Evolutionary conservation across 2,888 invertebrate genomes (phyloP).

Genomic region (Melangyna quadrimaculata): DNA sequence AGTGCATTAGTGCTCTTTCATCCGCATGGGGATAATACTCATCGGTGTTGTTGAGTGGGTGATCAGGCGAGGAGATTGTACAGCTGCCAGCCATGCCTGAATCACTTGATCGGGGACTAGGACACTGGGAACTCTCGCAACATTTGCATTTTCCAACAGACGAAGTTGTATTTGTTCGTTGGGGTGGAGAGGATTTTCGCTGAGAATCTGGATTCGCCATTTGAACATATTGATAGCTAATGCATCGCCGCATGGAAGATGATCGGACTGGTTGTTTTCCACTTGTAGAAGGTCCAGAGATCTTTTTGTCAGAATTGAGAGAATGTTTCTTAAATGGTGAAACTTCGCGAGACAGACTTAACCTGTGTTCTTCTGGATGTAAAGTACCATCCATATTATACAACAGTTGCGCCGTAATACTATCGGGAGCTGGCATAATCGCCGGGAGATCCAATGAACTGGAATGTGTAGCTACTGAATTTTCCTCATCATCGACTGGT

Average conservation of each 20-base stretch:
- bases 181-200: slow-evolving; percentile 46
- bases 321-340: slow-evolving; percentile 82
- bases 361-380: slow-evolving; percentile 74
- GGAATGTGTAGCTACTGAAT: slow-evolving; percentile 82
- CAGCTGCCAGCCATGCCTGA: slow-evolving; percentile 94
- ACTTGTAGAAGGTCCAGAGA: slow-evolving; percentile 53
- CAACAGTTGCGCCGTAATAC: slow-evolving; percentile 82
- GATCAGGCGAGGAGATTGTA: slow-evolving; percentile 87
- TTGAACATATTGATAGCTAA: slow-evolving; percentile 82
- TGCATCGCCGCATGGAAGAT: slow-evolving; percentile 81
- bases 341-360: slow-evolving; percentile 75
- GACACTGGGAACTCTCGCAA: slow-evolving; percentile 84
- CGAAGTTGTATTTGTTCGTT: slow-evolving; percentile 46
- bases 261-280: slow-evolving; percentile 59
- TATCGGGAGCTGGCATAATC: slow-evolving; percentile 82
- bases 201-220: slow-evolving; percentile 73
- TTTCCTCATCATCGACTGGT: slow-evolving; percentile 68
- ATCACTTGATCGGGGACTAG: slow-evolving; percentile 87
- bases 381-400: slow-evolving; percentile 81
- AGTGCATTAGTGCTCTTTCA: slow-evolving; percentile 36
- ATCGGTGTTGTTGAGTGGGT: slow-evolving; percentile 76
- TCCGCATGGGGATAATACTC: slow-evolving; percentile 50
- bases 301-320: slow-evolving; percentile 84
- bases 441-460: slow-evolving; percentile 83
- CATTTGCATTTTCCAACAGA: slow-evolving; percentile 82